Evolutionary conservation across 1,140 invertebrate species (phyloP).

Genomic region (Macrocentrus cingulum): DNA sequence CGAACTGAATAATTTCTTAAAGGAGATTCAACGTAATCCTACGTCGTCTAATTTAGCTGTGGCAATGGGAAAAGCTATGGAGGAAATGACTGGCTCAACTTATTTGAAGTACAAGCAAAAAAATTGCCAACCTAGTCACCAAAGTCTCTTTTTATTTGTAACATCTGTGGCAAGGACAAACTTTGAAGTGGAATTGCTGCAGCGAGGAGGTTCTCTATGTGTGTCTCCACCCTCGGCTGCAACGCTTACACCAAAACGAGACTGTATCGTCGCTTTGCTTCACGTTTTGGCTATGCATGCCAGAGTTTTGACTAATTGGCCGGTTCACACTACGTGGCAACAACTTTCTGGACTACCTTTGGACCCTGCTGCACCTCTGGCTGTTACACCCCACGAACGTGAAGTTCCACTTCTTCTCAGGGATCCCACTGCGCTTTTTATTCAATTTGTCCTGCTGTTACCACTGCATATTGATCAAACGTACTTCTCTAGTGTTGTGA

Average conservation of each 20-base stretch:
- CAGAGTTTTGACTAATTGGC: conserved; percentile 68
- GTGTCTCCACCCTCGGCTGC: conserved; percentile 61
- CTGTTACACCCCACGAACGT: conserved; percentile 58
- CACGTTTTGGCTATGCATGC: conserved; percentile 86
- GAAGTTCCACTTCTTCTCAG: conserved; percentile 82
- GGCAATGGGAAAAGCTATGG: conserved; percentile 87
- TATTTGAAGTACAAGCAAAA: conserved; percentile 65
- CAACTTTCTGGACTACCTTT: conserved; percentile 61
- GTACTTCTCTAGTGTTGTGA: conserved; percentile 83
- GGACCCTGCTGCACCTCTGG: conserved; percentile 41
- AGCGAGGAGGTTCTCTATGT: conserved; percentile 77
- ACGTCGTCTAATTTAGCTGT: conserved; percentile 71
- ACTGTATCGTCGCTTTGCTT: conserved; percentile 87
- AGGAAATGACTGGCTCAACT: conserved; percentile 85
- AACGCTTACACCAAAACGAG: conserved; percentile 73
- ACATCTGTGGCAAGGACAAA: conserved; percentile 90
- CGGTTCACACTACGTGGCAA: conserved; percentile 67
- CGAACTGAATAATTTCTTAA: conserved; percentile 67
- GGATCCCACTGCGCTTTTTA: conserved; percentile 80
- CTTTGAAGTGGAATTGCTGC: conserved; percentile 88
- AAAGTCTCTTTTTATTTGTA: conserved; percentile 84
- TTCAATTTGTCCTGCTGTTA: conserved; percentile 84
- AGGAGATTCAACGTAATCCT: conserved; percentile 67
- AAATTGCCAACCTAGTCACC: conserved; percentile 64
- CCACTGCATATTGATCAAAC: conserved; percentile 83